Evolutionary conservation across 1,140 invertebrate species (phyloP).

Genomic region (Tribolium madens): DNA sequence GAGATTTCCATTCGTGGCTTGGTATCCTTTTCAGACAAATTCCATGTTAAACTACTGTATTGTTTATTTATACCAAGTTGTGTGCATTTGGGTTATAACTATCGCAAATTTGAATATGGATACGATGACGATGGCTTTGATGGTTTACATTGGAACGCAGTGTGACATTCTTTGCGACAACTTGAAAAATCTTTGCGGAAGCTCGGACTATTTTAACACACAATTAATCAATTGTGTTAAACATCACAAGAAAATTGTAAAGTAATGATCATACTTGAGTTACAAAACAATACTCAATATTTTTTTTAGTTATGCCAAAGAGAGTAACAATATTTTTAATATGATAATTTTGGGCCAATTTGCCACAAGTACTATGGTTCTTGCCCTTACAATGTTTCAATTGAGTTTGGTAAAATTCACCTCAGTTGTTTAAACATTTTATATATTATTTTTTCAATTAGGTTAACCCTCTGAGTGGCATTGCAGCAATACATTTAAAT

Average conservation of each 20-base stretch:
- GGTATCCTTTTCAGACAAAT: not conserved
- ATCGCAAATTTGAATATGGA: not conserved
- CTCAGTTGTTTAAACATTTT: not conserved
- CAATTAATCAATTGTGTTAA: not conserved
- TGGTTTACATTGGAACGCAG: not conserved
- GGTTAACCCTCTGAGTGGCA: not conserved
- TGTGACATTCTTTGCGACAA: slow-evolving; percentile 9
- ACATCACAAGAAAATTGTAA: slow-evolving; percentile 2
- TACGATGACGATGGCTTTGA: not conserved
- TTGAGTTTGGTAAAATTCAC: not conserved
- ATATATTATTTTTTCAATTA: not conserved
- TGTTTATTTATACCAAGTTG: not conserved
- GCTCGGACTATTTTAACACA: not conserved
- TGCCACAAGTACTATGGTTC: not conserved
- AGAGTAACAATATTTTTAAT: not conserved
- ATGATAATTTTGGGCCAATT: not conserved
- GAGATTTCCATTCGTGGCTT: not conserved
- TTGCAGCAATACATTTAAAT: not conserved
- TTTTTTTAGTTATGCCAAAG: not conserved
- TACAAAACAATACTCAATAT: not conserved
- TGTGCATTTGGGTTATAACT: not conserved
- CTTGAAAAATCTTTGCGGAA: not conserved
- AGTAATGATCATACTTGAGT: not conserved
- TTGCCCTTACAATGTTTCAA: not conserved
- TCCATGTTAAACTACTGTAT: not conserved